phyloP scores from a whole-genome alignment of 2,113 vertebrate genomes.

The Mionectes macconnelli region DNA sequence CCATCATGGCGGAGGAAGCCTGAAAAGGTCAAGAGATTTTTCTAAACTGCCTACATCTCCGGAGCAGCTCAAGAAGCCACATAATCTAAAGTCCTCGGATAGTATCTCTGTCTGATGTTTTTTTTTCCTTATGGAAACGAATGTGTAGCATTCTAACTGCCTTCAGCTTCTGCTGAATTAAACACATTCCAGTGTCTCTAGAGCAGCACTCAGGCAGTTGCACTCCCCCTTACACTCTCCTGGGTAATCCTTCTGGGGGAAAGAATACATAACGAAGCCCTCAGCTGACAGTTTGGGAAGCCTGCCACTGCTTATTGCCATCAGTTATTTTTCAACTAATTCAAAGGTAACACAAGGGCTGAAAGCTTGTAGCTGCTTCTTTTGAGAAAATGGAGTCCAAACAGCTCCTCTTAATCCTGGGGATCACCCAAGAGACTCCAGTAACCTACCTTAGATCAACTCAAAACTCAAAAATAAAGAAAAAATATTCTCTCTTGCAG shows the following conservation, averaged over 20 bases:
- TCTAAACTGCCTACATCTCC: slow-evolving; percentile 14
- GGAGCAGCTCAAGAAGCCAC: slow-evolving; percentile 9
- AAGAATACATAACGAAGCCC: slow-evolving; percentile 6
- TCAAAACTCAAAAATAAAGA: background rate
- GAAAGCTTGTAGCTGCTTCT: background rate
- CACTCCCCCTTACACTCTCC: background rate
- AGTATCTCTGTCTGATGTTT: background rate
- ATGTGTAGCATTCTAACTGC: background rate
- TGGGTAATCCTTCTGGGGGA: slow-evolving; percentile 8
- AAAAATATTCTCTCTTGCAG: background rate
- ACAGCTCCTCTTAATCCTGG: background rate
- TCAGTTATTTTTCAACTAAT: slow-evolving; percentile 21
- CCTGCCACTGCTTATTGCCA: slow-evolving; percentile 15
- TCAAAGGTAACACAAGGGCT: background rate
- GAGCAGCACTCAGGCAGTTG: slow-evolving; percentile 7
- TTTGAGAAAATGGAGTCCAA: background rate
- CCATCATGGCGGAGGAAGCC: slow-evolving; percentile 20
- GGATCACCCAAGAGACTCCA: background rate
- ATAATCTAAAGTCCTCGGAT: background rate
- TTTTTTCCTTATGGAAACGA: background rate
- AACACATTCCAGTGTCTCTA: slow-evolving; percentile 21
- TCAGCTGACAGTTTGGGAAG: background rate
- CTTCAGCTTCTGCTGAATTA: slow-evolving; percentile 56
- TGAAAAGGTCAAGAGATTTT: slow-evolving; percentile 63
- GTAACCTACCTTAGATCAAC: background rate